Percentiles rank a stretch among this genome's conserved stretches.
phyloP scores from a whole-genome alignment of 2,888 invertebrate genomes.

The Ormyrus labotus region DNA sequence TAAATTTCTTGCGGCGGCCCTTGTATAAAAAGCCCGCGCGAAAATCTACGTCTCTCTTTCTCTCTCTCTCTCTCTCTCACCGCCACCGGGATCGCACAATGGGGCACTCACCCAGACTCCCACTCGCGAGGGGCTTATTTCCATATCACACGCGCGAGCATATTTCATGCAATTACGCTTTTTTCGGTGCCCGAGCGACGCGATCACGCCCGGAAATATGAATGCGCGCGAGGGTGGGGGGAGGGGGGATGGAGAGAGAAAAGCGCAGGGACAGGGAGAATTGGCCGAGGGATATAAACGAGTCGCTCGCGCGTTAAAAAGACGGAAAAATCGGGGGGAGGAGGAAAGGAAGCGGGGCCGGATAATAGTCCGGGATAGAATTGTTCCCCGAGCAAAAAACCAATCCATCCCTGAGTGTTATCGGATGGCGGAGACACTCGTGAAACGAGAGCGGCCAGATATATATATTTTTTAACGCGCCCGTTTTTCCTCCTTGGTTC shows the following conservation, averaged over 20 bases:
- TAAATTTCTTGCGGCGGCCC: neutral
- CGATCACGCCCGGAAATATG: conserved; percentile 64
- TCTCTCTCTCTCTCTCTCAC: too few species aligned
- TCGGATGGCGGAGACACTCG: conserved; percentile 67
- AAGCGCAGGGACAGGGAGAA: conserved; percentile 56
- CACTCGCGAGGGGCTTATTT: neutral
- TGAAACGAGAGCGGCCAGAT: conserved; percentile 56
- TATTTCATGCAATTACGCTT: conserved; percentile 72
- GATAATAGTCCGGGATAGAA: conserved; percentile 65
- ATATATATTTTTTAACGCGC: neutral
- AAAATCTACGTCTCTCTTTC: neutral
- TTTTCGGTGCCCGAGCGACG: conserved; percentile 63
- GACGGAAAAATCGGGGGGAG: conserved; percentile 45
- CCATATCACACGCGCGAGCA: conserved; percentile 55
- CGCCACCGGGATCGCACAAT: too few species aligned
- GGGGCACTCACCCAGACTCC: too few species aligned
- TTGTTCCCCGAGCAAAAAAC: conserved; percentile 71
- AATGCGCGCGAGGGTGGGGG: conserved; percentile 8
- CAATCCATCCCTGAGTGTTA: conserved; percentile 71
- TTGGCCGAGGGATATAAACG: conserved; percentile 52
- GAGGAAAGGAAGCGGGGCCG: conserved; percentile 52
- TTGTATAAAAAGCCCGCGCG: neutral
- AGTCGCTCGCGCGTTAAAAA: conserved; percentile 36
- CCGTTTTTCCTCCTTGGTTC: too few species aligned
- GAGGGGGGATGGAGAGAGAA: conserved; percentile 15